These are phyloP conservation scores for Isaurus tuberculatus DNA, from an alignment of 92 coral and sea anemone genomes.

Conservation along the genomic window DNA sequence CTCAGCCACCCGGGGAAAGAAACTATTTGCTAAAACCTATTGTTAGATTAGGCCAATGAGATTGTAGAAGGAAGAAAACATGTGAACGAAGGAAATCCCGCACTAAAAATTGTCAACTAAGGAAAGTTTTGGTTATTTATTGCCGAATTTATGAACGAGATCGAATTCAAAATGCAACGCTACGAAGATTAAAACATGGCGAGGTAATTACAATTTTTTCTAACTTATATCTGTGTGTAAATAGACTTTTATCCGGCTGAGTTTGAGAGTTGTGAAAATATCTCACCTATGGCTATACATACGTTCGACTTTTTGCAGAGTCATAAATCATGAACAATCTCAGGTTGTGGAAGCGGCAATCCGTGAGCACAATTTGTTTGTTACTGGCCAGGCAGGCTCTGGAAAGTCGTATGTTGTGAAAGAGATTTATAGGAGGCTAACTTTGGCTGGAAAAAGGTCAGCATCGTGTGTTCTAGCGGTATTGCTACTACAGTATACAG, in stretches of 20 bases:
- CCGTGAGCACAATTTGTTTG: not conserved
- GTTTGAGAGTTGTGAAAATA: constrained; percentile 2
- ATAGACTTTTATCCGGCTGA: constrained; percentile 1
- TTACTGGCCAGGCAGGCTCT: constrained; percentile 11
- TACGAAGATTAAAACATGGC: not conserved
- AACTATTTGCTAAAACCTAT: constrained; percentile 23
- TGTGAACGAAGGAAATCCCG: constrained; percentile 4
- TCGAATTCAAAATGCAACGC: not conserved
- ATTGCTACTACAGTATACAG: not conserved
- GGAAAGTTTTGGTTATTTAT: constrained; percentile 1
- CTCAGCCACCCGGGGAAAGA: constrained; percentile 22
- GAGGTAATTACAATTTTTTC: not conserved
- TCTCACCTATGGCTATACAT: not conserved
- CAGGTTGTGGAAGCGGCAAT: constrained; percentile 1
- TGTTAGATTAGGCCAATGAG: constrained; percentile 32
- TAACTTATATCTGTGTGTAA: constrained; percentile 1
- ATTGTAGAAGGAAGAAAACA: constrained; percentile 18
- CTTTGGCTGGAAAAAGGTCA: not conserved
- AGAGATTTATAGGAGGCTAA: constrained; percentile 1
- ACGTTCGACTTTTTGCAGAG: constrained; percentile 20
- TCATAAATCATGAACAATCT: not conserved
- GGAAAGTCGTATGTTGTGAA: constrained; percentile 11
- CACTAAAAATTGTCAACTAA: not conserved
- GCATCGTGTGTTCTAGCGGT: not conserved
- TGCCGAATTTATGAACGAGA: constrained; percentile 3